Base-by-base conservation (phyloP, 2,797 vertebrate genomes). In the Gastrophryne carolinensis region DNA sequence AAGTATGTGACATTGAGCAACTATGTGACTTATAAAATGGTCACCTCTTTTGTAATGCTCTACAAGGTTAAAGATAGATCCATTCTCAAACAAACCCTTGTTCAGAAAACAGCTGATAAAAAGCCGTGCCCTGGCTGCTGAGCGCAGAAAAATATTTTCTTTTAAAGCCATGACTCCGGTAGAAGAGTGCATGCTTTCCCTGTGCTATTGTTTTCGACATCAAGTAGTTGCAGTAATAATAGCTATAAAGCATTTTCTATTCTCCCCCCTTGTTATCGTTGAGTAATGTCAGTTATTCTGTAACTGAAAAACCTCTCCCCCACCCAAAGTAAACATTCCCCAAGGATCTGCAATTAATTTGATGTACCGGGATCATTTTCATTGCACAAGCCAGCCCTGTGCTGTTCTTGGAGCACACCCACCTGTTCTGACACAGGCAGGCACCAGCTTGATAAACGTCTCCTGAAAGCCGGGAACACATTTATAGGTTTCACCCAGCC, bases 391-490 rank as follows among this genome's bases (percentile, higher is more conserved):
- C 10, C 11, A 72, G 29, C 26, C 30, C 3, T 47, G 26, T 72
- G 19, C 21, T 24, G 29, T 1, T 53, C n/a, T 30, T 21, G 44
- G 7, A 21, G 44, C 44, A 61, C 57, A 61, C 57, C 57, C 30
- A 35, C 57, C 26, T 72, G 27, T 47, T 72, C 56, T 61, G 56
- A 72, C 57, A 72, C 53, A 61, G 57, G 12, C 56, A 72, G 29
- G 54, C 27, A 58, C 67, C 53, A 34, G 47, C 54, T 47, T 53
- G 64, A 67, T 67, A 67, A 67, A 30, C 30, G 24, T 52, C 26
- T 23, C 32, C 13, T 23, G 37, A 21, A 53, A 53, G 37, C 30
- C 10, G 19, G 35, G 32, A 49, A 21, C 19, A 34, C 30, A 53
- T 50, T 34, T 7, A 26, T 53, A 52, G 32, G 21, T 26, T n/a